Evolutionary conservation across 2,888 invertebrate genomes (phyloP).

Genomic region (Latrodectus hesperus): DNA sequence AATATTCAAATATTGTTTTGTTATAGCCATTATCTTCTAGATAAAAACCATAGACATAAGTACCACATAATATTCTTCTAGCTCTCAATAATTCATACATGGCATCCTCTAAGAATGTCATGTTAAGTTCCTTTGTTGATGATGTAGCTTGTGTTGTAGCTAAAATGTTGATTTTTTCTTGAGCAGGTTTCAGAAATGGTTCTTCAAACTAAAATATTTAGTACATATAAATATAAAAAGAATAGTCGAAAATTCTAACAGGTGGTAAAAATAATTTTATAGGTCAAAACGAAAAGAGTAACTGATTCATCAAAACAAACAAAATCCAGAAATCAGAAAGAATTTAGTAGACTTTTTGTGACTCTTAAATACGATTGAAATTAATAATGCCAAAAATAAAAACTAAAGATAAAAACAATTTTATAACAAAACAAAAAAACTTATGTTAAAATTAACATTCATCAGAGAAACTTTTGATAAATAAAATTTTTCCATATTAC

Average conservation of each 20-base stretch:
- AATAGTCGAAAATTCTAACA: background rate
- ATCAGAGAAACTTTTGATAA: no score
- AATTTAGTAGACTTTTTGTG: no score
- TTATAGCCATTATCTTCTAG: slow-evolving; percentile 81
- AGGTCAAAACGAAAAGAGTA: background rate
- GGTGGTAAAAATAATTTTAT: background rate
- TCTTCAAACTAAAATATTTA: slow-evolving; percentile 78
- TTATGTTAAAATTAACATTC: no score
- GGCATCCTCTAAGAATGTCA: slow-evolving; percentile 78
- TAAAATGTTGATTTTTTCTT: slow-evolving; percentile 80
- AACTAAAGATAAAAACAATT: no score
- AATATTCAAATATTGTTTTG: slow-evolving; percentile 82
- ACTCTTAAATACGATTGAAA: no score
- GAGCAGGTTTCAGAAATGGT: slow-evolving; percentile 79
- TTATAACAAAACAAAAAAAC: no score
- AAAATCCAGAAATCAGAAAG: background rate
- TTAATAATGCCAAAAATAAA: no score
- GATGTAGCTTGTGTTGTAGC: slow-evolving; percentile 76
- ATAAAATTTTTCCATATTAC: no score
- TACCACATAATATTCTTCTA: slow-evolving; percentile 80
- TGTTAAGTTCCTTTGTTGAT: slow-evolving; percentile 11
- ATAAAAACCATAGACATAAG: slow-evolving; percentile 83
- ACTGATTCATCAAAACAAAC: background rate
- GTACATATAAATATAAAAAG: slow-evolving; percentile 3
- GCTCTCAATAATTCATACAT: slow-evolving; percentile 81